phyloP scores from a whole-genome alignment of 2,797 vertebrate species.

The Rhinatrema bivittatum region DNA sequence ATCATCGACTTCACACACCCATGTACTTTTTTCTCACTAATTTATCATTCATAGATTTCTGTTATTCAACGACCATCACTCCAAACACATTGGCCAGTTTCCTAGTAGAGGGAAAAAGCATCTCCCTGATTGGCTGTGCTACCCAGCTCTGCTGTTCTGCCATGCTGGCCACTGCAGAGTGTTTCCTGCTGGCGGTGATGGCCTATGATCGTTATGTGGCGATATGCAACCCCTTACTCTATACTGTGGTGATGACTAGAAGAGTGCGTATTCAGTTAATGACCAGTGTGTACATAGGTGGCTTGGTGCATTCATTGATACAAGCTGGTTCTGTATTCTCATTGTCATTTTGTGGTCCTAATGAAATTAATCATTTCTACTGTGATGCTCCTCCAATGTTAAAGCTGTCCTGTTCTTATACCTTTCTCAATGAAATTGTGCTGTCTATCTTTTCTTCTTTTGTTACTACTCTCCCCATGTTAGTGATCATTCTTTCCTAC shows the following conservation, averaged over 20 bases:
- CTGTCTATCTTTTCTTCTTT: neutral
- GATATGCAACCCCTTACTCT: constrained; percentile 2
- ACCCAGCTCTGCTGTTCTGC: neutral
- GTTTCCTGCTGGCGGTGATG: constrained; percentile 3
- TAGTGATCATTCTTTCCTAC: neutral
- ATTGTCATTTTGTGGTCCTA: neutral
- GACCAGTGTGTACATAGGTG: neutral
- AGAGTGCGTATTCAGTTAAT: neutral
- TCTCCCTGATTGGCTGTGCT: neutral
- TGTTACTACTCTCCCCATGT: neutral
- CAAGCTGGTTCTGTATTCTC: neutral
- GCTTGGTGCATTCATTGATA: neutral
- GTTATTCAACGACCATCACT: neutral
- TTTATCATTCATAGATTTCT: constrained; percentile 2
- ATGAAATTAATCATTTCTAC: no score
- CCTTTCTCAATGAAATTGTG: neutral
- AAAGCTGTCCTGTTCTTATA: neutral
- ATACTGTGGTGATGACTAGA: neutral
- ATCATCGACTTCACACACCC: neutral
- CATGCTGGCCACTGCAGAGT: neutral
- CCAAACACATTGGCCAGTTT: neutral
- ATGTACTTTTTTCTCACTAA: constrained; percentile 13
- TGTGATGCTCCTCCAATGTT: constrained; percentile 7
- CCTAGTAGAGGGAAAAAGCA: neutral
- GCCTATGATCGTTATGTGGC: constrained; percentile 4